Evolutionary conservation across 1,140 invertebrate species (phyloP), one percentile per base, ranked within the genome.

Genomic region (Cataglyphis hispanica): DNA sequence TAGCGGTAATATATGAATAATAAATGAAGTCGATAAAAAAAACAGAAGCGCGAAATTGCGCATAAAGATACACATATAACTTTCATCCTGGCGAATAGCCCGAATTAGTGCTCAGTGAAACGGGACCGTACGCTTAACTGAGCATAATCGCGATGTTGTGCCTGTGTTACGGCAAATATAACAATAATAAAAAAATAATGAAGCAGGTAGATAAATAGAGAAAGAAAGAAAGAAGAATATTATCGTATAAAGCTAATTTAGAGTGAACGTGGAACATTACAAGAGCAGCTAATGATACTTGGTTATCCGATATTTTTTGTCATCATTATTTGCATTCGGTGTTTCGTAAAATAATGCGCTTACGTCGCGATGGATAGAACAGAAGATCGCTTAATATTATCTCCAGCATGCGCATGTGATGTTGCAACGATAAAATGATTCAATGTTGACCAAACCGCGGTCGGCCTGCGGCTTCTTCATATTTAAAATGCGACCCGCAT

Each of bases 401-500:
- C 16, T 10, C 16, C 22, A 25, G 56, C 13, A 56, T n/a, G 60
- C 61, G 60, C 22, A 16, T n/a, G 31, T 11, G 25, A 61, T 27
- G 53, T 27, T 22, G 69, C 27, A 61, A 58, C 50, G 31, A 75
- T 86, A 70, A 83, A 86, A 84, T 84, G 81, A 84, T 86, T 53
- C 70, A 75, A 67, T 50, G 78, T 72, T 56, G 69, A 84, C 80
- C 80, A 64, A 74, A 84, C 61, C 67, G 16, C 37, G 40, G 46
- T 46, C n/a, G 25, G 50, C 70, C 25, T 63, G 43, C 25, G 81
- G 40, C 50, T 72, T 75, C 37, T 69, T 86, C 84, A 84, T 84
- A 84, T 74, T 86, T 86, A 86, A 86, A 86, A 86, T 84, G 85
- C 85, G 70, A 58, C 50, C 13, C 61, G 69, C 69, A 50, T 50